These are phyloP conservation scores for Eupithecia insigniata DNA, from an alignment of 2,888 invertebrate species.

Conservation along the genomic window DNA sequence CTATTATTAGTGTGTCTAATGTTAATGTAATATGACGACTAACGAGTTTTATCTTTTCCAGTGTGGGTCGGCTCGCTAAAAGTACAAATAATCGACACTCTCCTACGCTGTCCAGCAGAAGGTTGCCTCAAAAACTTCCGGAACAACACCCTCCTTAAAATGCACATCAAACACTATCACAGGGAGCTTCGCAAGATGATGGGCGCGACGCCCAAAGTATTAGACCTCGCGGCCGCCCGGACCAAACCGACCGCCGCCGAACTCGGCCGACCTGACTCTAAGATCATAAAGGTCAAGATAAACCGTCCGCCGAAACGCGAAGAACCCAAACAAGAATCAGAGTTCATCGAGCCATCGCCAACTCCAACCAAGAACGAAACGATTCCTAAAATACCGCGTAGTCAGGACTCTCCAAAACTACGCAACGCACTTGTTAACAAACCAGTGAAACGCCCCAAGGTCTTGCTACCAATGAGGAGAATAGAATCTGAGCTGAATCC, in stretches of 20 bases:
- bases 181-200: conserved; percentile 89
- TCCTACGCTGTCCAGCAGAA: conserved; percentile 89
- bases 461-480: conserved; percentile 68
- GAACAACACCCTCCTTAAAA: conserved; percentile 94
- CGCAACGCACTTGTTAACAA: conserved; percentile 65
- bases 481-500: conserved; percentile 53
- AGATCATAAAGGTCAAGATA: conserved; percentile 68
- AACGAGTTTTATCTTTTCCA: conserved; percentile 51
- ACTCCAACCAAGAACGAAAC: conserved; percentile 47
- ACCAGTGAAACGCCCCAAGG: conserved; percentile 71
- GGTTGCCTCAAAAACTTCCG: conserved; percentile 95
- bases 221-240: conserved; percentile 92
- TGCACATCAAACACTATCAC: conserved; percentile 98
- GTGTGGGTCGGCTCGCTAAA: conserved; percentile 85
- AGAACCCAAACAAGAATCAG: conserved; percentile 54
- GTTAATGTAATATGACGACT: neutral
- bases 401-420: conserved; percentile 73
- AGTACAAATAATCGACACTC: conserved; percentile 88
- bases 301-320: conserved; percentile 64
- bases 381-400: conserved; percentile 48
- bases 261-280: conserved; percentile 50
- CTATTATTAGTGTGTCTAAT: neutral
- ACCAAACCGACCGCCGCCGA: conserved; percentile 70
- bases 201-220: conserved; percentile 92
- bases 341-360: conserved; percentile 27